Conservation (phyloP, 2,888 invertebrate genomes). For the Ischnura elegans region DNA sequence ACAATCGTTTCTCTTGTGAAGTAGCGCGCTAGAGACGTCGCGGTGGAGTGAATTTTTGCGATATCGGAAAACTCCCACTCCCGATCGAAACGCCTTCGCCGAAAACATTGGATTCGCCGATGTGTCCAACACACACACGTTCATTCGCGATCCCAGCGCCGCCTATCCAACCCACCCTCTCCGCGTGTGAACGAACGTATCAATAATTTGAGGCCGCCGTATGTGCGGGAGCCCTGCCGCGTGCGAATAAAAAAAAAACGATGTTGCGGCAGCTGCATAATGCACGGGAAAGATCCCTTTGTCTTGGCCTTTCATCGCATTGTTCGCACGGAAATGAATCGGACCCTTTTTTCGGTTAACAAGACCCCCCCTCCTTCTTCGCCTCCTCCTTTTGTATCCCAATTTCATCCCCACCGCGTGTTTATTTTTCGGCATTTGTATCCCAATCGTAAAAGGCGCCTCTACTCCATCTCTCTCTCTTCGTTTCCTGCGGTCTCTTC, state of each 20-base stretch:
- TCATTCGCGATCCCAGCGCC: too few species aligned
- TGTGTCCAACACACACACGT: not conserved
- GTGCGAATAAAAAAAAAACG: not conserved
- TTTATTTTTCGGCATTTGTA: constrained; percentile 13
- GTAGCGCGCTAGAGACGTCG: not conserved
- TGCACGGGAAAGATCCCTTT: constrained; percentile 23
- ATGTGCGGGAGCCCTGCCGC: not conserved
- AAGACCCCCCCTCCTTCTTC: not conserved
- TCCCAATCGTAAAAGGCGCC: not conserved
- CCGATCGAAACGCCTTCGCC: not conserved
- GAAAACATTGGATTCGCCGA: constrained; percentile 1
- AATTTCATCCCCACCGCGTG: not conserved
- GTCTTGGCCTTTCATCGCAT: not conserved
- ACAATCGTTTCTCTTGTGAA: too few species aligned
- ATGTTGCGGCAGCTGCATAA: not conserved
- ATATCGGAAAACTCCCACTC: not conserved
- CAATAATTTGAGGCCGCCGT: not conserved
- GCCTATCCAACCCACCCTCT: not conserved
- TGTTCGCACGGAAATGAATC: not conserved
- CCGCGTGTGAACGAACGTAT: too few species aligned
- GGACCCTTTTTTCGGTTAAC: not conserved
- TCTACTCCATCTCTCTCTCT: not conserved
- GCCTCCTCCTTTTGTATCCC: not conserved
- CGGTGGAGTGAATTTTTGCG: not conserved
- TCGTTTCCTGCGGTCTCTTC: not conserved